Percentiles rank a stretch among this genome's conserved stretches.
phyloP scores from a whole-genome alignment of 2,888 invertebrate genomes.

The Eupithecia abbreviata region DNA sequence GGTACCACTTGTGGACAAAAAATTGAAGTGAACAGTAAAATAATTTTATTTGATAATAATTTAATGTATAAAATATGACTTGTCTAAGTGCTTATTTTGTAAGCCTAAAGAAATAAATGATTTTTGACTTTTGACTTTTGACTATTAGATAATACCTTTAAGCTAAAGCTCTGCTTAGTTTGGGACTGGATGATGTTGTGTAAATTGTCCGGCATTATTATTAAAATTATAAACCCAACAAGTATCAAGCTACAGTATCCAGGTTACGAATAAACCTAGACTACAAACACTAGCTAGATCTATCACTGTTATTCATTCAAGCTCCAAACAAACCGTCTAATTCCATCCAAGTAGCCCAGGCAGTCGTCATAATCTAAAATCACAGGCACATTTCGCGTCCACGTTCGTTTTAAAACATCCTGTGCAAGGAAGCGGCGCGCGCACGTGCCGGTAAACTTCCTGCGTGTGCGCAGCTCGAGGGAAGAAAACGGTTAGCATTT shows the following conservation, averaged over 20 bases:
- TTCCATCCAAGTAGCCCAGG: neutral
- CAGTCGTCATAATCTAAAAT: constrained; percentile 27
- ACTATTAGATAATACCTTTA: too few species aligned
- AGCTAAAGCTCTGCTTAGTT: too few species aligned
- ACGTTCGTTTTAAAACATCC: constrained; percentile 78
- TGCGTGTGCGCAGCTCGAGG: constrained; percentile 46
- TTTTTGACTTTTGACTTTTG: too few species aligned
- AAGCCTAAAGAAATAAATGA: too few species aligned
- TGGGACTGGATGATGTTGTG: too few species aligned
- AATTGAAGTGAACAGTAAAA: too few species aligned
- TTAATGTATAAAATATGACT: too few species aligned
- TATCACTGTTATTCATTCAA: constrained; percentile 9
- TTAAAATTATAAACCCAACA: neutral
- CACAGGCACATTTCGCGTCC: constrained; percentile 37
- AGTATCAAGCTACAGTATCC: neutral
- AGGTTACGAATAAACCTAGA: neutral
- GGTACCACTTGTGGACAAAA: too few species aligned
- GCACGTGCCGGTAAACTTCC: constrained; percentile 81
- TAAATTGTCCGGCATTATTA: too few species aligned
- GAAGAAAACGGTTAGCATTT: constrained; percentile 14
- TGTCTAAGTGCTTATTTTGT: too few species aligned
- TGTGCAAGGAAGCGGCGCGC: constrained; percentile 73
- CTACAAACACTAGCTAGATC: constrained; percentile 1
- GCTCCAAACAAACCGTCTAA: constrained; percentile 8
- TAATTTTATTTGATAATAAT: too few species aligned